These are phyloP conservation scores for Petromus typicus DNA, from an alignment of 2,113 vertebrate species.

Conservation along the genomic window DNA sequence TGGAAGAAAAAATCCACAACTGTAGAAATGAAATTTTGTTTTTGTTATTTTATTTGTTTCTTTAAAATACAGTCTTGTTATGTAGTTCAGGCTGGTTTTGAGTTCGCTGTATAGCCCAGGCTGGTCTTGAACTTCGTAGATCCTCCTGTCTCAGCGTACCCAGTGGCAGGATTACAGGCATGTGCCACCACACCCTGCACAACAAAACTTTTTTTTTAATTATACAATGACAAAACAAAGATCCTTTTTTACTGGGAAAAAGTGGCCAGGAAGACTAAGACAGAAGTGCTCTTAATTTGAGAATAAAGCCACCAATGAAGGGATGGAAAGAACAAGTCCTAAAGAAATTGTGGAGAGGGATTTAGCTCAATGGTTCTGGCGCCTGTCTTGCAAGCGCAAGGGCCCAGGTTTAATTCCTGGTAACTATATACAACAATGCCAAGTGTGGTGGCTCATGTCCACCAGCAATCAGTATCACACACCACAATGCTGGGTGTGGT, in stretches of 20 bases:
- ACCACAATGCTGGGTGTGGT: too few species aligned
- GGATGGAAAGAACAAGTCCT: not conserved
- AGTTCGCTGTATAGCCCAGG: not conserved
- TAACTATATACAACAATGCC: too few species aligned
- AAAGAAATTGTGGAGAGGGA: too few species aligned
- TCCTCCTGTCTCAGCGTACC: not conserved
- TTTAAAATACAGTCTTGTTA: not conserved
- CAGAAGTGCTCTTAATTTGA: not conserved
- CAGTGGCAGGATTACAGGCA: not conserved
- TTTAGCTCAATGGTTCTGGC: too few species aligned
- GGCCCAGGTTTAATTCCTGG: too few species aligned
- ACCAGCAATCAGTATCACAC: too few species aligned
- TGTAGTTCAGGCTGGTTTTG: not conserved
- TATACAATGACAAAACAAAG: slow-evolving; percentile 34
- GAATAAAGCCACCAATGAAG: not conserved
- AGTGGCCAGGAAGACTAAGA: not conserved
- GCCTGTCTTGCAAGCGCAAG: too few species aligned
- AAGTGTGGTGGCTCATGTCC: too few species aligned
- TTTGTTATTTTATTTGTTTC: not conserved
- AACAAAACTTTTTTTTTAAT: slow-evolving; percentile 8
- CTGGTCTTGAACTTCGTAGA: not conserved
- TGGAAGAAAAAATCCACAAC: not conserved
- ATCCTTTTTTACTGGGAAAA: slow-evolving; percentile 13
- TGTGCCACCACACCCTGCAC: not conserved
- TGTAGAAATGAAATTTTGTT: not conserved